A percentile compares a stretch with the other conserved stretches of the same genome.
phyloP scores from a whole-genome alignment of 2,113 vertebrate genomes.

The Hyperopisus bebe region DNA sequence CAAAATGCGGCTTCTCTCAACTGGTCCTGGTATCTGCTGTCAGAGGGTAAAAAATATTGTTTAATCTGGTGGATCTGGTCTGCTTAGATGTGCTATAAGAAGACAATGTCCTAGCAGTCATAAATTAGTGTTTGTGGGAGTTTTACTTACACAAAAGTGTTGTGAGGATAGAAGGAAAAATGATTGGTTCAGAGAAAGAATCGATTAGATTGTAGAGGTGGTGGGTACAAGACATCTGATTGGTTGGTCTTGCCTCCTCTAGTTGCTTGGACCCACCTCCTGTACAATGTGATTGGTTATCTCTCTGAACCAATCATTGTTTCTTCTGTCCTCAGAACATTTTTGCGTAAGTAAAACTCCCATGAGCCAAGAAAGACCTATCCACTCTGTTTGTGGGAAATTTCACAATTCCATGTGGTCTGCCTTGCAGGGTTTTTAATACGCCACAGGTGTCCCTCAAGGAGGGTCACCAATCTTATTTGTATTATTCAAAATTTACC shows the following conservation, averaged over 20 bases:
- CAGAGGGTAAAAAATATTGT: background rate
- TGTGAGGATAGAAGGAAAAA: too few species aligned
- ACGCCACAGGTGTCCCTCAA: background rate
- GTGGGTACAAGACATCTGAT: too few species aligned
- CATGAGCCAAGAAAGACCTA: background rate
- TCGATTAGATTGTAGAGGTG: too few species aligned
- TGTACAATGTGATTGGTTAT: too few species aligned
- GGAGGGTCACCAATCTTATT: background rate
- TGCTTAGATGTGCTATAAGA: background rate
- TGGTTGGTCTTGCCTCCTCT: too few species aligned
- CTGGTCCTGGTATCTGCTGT: background rate
- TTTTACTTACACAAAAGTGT: too few species aligned
- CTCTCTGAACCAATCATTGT: too few species aligned
- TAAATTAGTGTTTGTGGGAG: background rate
- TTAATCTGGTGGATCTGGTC: background rate
- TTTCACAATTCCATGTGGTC: background rate
- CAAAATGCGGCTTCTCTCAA: background rate
- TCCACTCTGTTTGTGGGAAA: background rate
- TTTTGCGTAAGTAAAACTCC: too few species aligned
- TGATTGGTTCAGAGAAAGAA: too few species aligned
- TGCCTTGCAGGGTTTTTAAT: background rate
- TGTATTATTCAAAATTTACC: background rate
- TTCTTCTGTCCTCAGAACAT: too few species aligned
- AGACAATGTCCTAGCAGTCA: background rate
- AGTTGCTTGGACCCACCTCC: too few species aligned